Conservation (phyloP, 2,113 vertebrate genomes). For the Prunella himalayana region DNA sequence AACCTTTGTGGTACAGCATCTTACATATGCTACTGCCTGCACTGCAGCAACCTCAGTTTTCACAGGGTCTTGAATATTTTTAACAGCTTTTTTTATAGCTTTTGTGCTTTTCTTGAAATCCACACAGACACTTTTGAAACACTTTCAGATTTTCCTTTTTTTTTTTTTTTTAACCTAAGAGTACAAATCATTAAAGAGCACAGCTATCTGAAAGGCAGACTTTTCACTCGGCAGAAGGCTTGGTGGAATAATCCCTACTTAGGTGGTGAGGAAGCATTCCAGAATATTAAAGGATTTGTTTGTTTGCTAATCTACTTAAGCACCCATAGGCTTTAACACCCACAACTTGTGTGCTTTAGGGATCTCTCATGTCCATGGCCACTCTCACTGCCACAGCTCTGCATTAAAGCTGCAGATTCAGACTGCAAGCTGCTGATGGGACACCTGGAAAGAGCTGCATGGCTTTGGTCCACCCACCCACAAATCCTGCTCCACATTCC, state of each 20-base stretch:
- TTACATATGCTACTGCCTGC: background rate
- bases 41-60: background rate
- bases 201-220: background rate
- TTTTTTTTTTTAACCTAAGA: background rate
- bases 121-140: background rate
- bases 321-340: slow-evolving; percentile 21
- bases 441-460: background rate
- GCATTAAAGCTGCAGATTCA: background rate
- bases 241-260: slow-evolving; percentile 37
- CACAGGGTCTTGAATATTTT: background rate
- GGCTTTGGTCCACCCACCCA: background rate
- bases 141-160: background rate
- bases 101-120: background rate
- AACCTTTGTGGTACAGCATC: background rate
- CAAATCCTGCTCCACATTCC: background rate
- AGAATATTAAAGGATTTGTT: slow-evolving; percentile 56
- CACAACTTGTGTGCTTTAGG: background rate
- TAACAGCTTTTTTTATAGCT: background rate
- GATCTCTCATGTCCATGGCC: background rate
- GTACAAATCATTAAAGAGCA: background rate
- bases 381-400: background rate
- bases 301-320: slow-evolving; percentile 63
- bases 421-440: background rate
- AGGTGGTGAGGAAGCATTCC: slow-evolving; percentile 49
- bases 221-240: background rate